Base-by-base conservation (phyloP, 2,888 invertebrate genomes). In the Bursaphelenchus okinawaensis region DNA sequence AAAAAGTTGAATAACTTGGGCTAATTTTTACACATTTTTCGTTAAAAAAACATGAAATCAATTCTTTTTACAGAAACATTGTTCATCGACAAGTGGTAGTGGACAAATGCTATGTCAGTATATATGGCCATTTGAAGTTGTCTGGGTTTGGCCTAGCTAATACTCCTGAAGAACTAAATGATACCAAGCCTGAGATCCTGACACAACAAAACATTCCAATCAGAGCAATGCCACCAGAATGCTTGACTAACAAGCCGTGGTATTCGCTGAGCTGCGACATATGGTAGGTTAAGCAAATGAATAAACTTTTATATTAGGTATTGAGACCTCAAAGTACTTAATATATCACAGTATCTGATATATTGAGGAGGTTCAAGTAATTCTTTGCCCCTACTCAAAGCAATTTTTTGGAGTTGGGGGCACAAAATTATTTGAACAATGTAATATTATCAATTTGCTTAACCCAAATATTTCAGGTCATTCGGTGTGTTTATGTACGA, bases 401-500 rank as follows among this genome's bases (percentile, higher is more conserved):
- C n/a, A n/a, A n/a, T n/a, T n/a, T n/a, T n/a, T n/a, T n/a, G n/a
- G n/a, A n/a, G n/a, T n/a, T n/a, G n/a, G n/a, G n/a, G n/a, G n/a
- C n/a, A n/a, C n/a, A n/a, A n/a, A n/a, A n/a, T n/a, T n/a, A n/a
- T n/a, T 40, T n/a, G 16, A 40, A 4, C 40, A 12, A 16, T 40
- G 12, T 1, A 40, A 40, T 40, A 16, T 40, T n/a, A 40, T 40
- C n/a, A 40, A 40, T 40, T 40, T 40, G 1, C n/a, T 16, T 40
- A 16, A 4, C 40, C 12, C 6, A 16, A 16, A 6, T 16, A 12
- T 16, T 40, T 1, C 40, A 40, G 77, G 76, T 69, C 76, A 8
- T 76, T 69, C 55, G 77, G 74, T 16, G 67, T 65, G 12, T 20
- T 65, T 19, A n/a, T 65, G 65, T 65, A 58, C 52, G 65, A 65